Percentiles rank a stretch among this genome's conserved stretches.
These are phyloP conservation scores for Acanthaster planci DNA, from an alignment of 35 echinoderm and acorn worm genomes.

Conservation along the genomic window DNA sequence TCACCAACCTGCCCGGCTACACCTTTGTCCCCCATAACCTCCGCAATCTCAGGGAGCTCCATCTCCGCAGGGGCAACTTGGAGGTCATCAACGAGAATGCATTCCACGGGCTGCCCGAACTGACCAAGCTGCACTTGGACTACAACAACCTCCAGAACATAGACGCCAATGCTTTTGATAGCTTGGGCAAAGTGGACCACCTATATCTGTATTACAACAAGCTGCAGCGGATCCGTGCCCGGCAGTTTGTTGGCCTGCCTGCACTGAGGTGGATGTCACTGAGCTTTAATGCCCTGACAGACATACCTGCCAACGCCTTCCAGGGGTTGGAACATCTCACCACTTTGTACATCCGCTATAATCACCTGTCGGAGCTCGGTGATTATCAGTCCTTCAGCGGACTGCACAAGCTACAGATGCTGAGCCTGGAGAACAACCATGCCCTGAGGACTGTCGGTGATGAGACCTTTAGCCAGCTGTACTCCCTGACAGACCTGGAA, in stretches of 20 bases:
- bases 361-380: constrained; percentile 26
- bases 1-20: constrained; percentile 36
- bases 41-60: not conserved
- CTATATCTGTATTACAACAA: constrained; percentile 64
- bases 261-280: constrained; percentile 32
- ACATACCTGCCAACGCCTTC: constrained; percentile 49
- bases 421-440: constrained; percentile 54
- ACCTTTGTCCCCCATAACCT: constrained; percentile 30
- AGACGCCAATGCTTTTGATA: constrained; percentile 27
- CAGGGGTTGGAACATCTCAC: constrained; percentile 30
- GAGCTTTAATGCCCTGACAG: constrained; percentile 33
- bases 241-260: constrained; percentile 39
- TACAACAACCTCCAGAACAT: constrained; percentile 37
- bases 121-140: constrained; percentile 39
- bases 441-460: constrained; percentile 10
- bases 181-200: constrained; percentile 12
- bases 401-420: constrained; percentile 21
- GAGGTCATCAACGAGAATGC: constrained; percentile 28
- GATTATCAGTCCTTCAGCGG: constrained; percentile 28
- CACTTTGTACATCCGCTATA: constrained; percentile 37
- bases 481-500: constrained; percentile 28
- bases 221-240: constrained; percentile 21
- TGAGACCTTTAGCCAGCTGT: constrained; percentile 29
- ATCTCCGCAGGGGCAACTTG: constrained; percentile 30
- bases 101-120: constrained; percentile 21